Evolutionary conservation across 2,888 invertebrate genomes (phyloP).

Genomic region (Notocelia uddmanniana): DNA sequence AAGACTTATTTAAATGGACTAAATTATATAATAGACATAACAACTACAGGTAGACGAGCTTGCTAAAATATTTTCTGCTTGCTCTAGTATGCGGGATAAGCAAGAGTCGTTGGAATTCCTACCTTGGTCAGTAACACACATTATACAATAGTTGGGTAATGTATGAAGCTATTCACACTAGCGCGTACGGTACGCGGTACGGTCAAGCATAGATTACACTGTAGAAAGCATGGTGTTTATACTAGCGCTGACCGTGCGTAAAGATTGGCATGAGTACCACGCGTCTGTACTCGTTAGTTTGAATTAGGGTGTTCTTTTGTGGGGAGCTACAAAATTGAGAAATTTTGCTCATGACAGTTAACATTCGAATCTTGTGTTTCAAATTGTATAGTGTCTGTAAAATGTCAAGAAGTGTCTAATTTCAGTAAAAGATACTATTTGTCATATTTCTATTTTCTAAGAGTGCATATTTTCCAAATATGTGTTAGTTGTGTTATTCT

Average conservation of each 20-base stretch:
- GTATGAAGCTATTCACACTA: constrained; percentile 31
- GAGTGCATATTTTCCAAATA: too few species aligned
- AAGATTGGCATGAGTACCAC: background rate
- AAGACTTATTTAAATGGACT: constrained; percentile 20
- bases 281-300: background rate
- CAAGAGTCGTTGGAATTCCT: constrained; percentile 91
- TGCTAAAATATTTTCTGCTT: constrained; percentile 68
- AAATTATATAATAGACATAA: constrained; percentile 8
- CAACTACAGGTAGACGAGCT: constrained; percentile 47
- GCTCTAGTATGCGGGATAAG: constrained; percentile 92
- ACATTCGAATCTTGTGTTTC: background rate
- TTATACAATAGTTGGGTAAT: constrained; percentile 67
- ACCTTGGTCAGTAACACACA: constrained; percentile 91
- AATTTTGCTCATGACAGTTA: background rate
- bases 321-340: background rate
- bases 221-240: background rate
- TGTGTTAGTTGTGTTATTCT: background rate
- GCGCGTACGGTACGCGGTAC: background rate
- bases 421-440: too few species aligned
- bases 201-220: background rate
- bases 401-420: background rate
- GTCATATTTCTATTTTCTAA: too few species aligned
- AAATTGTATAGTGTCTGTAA: background rate
- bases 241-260: background rate
- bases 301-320: background rate